Percentiles rank a stretch among this genome's conserved stretches.
Conservation (phyloP, 2,888 invertebrate genomes). For the Abscondita cerata region DNA sequence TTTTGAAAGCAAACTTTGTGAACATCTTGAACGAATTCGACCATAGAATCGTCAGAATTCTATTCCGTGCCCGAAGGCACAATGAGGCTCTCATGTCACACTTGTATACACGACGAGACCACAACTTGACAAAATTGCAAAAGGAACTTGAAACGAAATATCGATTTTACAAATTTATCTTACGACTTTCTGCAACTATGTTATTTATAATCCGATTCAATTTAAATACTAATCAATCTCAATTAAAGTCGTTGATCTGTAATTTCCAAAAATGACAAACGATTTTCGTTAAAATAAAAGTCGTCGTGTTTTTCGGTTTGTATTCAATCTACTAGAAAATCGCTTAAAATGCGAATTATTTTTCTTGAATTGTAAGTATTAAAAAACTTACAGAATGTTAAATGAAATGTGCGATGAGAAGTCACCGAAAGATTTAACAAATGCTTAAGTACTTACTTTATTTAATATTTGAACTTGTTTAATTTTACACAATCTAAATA, state of each 20-base stretch:
- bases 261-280: constrained; percentile 25
- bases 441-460: no score
- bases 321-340: constrained; percentile 12
- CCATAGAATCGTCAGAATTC: constrained; percentile 31
- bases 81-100: constrained; percentile 39
- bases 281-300: constrained; percentile 17
- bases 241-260: constrained; percentile 18
- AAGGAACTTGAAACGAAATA: constrained; percentile 14
- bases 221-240: constrained; percentile 24
- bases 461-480: no score
- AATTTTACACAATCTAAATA: no score
- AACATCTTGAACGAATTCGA: constrained; percentile 11
- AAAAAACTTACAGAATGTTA: background rate
- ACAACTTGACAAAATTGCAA: constrained; percentile 31
- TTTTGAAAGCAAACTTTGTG: constrained; percentile 31
- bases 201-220: background rate
- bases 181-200: background rate
- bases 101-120: constrained; percentile 37
- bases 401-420: no score
- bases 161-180: background rate
- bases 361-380: background rate
- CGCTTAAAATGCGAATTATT: constrained; percentile 6
- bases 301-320: constrained; percentile 10
- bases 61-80: constrained; percentile 34
- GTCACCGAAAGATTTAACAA: no score